These are phyloP conservation scores for Nomada hirtipes DNA, from an alignment of 2,888 invertebrate genomes.

Conservation along the genomic window DNA sequence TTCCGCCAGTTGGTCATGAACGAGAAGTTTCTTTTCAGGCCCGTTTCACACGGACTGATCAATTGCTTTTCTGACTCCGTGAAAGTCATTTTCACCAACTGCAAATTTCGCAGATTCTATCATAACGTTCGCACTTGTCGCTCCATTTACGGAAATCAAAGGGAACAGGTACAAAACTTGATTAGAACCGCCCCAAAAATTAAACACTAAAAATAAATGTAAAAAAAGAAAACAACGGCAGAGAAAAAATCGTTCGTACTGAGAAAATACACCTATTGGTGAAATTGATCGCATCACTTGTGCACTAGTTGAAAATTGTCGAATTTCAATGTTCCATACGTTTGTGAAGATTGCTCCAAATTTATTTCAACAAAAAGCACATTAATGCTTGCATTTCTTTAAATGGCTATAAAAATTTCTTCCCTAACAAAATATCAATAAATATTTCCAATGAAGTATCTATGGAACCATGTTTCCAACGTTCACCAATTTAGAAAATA, in stretches of 20 bases:
- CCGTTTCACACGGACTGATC: conserved; percentile 49
- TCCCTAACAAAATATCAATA: no score
- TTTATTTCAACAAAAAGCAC: no score
- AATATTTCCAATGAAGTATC: no score
- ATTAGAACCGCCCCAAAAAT: no score
- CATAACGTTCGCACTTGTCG: conserved; percentile 14
- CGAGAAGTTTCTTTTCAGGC: conserved; percentile 42
- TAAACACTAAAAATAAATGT: background rate
- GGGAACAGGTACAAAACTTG: background rate
- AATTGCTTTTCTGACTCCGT: conserved; percentile 38
- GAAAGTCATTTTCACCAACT: conserved; percentile 27
- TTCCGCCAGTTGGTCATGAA: conserved; percentile 41
- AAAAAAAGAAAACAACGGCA: background rate
- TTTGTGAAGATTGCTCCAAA: no score
- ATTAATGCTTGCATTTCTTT: no score
- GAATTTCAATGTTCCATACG: no score
- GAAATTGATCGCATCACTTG: no score
- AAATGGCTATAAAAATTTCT: no score
- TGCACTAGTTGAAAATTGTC: no score
- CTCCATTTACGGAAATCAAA: background rate
- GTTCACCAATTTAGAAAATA: background rate
- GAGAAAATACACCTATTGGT: background rate
- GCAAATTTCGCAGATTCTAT: conserved; percentile 33
- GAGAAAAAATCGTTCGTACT: background rate
- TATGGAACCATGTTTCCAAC: background rate